Evolutionary conservation across 2,888 invertebrate genomes (phyloP).

Genomic region (Lysandra bellargus): DNA sequence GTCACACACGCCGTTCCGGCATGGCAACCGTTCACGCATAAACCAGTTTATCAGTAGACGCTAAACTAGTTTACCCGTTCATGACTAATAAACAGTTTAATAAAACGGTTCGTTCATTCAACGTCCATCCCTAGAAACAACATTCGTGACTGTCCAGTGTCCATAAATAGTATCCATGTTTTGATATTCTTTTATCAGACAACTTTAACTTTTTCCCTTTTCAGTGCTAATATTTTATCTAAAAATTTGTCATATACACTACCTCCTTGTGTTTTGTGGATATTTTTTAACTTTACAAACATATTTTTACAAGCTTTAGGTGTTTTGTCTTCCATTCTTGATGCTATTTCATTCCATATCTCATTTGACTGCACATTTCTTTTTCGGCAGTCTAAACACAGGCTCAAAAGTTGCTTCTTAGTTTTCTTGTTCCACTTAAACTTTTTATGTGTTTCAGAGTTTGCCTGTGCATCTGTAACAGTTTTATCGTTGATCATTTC

Average conservation of each 20-base stretch:
- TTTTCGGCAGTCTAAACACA: constrained; percentile 62
- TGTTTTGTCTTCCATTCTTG: constrained; percentile 55
- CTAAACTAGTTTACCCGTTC: too few species aligned
- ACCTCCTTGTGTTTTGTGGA: constrained; percentile 47
- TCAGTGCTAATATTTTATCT: constrained; percentile 56
- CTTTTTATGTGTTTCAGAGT: constrained; percentile 36
- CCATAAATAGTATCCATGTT: too few species aligned
- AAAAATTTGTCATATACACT: constrained; percentile 51
- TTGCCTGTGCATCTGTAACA: constrained; percentile 35
- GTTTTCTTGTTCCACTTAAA: constrained; percentile 59
- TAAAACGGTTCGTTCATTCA: too few species aligned
- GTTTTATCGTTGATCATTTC: constrained; percentile 50
- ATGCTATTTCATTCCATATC: constrained; percentile 64
- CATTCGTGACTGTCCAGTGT: too few species aligned
- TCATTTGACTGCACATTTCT: constrained; percentile 53
- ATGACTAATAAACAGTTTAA: too few species aligned
- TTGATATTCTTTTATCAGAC: background rate
- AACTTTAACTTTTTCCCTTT: constrained; percentile 53
- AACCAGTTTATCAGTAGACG: too few species aligned
- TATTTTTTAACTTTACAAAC: constrained; percentile 57
- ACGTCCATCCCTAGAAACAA: too few species aligned
- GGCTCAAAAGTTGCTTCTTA: constrained; percentile 57
- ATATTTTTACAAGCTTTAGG: constrained; percentile 58
- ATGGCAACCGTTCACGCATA: too few species aligned
- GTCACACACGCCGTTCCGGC: too few species aligned